Evolutionary conservation across 2,888 invertebrate genomes (phyloP), one percentile per base, ranked within the genome.

Genomic region (Campoletis raptor): DNA sequence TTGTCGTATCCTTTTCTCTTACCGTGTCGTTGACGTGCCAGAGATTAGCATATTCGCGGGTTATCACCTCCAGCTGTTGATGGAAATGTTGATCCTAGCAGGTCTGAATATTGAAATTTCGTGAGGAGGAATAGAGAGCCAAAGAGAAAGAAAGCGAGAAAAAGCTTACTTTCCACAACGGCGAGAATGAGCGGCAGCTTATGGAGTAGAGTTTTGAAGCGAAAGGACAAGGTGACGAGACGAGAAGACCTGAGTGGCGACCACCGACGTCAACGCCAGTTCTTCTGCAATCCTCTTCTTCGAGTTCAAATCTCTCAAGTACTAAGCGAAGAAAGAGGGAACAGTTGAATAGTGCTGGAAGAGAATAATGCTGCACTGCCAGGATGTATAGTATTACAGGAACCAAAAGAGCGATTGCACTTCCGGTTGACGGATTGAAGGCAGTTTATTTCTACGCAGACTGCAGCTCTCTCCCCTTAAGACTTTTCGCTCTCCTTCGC

Each of bases 401-500:
- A 24, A 64, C 74, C 70, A 42, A 76, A 78, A 86, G 84, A 84
- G 78, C 84, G 86, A 84, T 86, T 79, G 84, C 86, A 81, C 84
- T 84, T 85, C 84, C 86, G 84, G 54, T 77, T 81, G 81, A 69
- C 83, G 86, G 86, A 90, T 90, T 79, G 83, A 83, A 77, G 86
- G 88, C 87, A 85, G 86, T 90, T 91, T 92, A 90, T 92, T 90
- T 90, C 88, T 89, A 87, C 81, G 57, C 74, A 79, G 69, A 72
- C 85, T 82, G 84, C 85, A 91, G 87, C 85, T 88, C 87, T 80
- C 37, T 70, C 82, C 36, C 61, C 21, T 66, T 74, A 72, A 74
- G 18, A 67, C 70, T 79, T 79, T 57, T 69, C 36, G 37, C n/a
- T 57, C 54, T n/a, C 79, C 7, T 45, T 37, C 54, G 12, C n/a